Evolutionary conservation across 2,888 invertebrate genomes (phyloP).

Genomic region (Acronicta psi): DNA sequence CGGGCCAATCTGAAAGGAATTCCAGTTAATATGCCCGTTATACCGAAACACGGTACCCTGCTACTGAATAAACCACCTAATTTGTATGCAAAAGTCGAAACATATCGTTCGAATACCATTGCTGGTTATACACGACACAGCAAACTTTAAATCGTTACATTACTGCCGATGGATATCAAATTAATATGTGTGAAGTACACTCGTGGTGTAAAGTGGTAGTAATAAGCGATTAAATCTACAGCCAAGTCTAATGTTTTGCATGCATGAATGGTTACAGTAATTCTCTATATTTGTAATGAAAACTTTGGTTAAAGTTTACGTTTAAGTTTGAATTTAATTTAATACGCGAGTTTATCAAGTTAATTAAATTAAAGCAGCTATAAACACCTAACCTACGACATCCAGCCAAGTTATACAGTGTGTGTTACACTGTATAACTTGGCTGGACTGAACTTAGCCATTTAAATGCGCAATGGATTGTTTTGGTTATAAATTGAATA

Average conservation of each 20-base stretch:
- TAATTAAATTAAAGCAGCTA: background rate
- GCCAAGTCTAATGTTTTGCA: conserved; percentile 57
- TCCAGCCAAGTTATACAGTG: no score
- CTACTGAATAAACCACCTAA: conserved; percentile 50
- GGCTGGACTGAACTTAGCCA: no score
- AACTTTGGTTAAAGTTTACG: conserved; percentile 54
- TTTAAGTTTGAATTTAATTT: conserved; percentile 35
- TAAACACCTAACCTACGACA: background rate
- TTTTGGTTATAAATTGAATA: no score
- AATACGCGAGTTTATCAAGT: conserved; percentile 4
- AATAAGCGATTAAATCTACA: conserved; percentile 63
- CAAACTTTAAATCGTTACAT: conserved; percentile 7
- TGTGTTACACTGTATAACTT: no score
- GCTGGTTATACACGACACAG: conserved; percentile 18
- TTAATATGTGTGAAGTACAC: background rate
- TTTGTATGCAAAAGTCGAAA: conserved; percentile 27
- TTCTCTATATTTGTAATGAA: conserved; percentile 60
- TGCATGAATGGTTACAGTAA: conserved; percentile 60
- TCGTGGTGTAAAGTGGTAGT: conserved; percentile 32
- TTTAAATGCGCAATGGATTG: no score
- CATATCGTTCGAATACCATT: conserved; percentile 38
- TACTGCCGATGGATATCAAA: conserved; percentile 43
- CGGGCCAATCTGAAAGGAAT: conserved; percentile 80
- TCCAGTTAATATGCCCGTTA: conserved; percentile 79
- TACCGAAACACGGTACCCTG: conserved; percentile 66